Evolutionary conservation across 1,140 invertebrate genomes (phyloP).

Genomic region (Orchesella cincta): DNA sequence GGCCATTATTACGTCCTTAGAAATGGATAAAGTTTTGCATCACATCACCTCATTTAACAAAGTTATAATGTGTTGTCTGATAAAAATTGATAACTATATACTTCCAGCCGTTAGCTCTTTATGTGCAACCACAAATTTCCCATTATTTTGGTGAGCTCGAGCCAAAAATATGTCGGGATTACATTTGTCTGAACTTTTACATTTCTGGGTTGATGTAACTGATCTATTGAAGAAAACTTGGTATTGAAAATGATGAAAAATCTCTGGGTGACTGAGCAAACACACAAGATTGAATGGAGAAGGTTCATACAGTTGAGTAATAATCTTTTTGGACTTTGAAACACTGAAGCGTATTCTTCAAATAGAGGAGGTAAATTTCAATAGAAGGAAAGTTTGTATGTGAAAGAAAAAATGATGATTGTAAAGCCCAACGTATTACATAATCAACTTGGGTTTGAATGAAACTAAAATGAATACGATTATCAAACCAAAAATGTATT

Average conservation of each 20-base stretch:
- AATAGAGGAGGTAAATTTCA: background rate
- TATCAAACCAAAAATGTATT: no score
- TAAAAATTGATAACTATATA: background rate
- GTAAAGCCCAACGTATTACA: background rate
- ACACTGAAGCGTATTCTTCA: background rate
- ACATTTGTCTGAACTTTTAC: background rate
- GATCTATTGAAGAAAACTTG: no score
- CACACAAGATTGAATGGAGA: background rate
- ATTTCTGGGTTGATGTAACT: no score
- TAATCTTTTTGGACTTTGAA: background rate
- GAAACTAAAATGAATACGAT: slow-evolving; percentile 20
- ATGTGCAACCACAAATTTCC: background rate
- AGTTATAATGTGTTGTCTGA: background rate
- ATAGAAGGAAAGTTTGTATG: background rate
- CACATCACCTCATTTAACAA: background rate
- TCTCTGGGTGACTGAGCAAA: background rate
- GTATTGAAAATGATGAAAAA: background rate
- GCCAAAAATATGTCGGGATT: background rate
- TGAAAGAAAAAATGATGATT: no score
- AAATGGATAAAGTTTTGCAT: background rate
- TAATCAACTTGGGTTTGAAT: no score
- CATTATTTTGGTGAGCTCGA: slow-evolving; percentile 10
- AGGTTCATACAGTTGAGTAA: background rate
- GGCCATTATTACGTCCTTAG: no score
- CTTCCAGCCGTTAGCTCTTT: background rate